Evolutionary conservation across 2,113 vertebrate genomes (phyloP).

Genomic region (Oreotragus oreotragus): DNA sequence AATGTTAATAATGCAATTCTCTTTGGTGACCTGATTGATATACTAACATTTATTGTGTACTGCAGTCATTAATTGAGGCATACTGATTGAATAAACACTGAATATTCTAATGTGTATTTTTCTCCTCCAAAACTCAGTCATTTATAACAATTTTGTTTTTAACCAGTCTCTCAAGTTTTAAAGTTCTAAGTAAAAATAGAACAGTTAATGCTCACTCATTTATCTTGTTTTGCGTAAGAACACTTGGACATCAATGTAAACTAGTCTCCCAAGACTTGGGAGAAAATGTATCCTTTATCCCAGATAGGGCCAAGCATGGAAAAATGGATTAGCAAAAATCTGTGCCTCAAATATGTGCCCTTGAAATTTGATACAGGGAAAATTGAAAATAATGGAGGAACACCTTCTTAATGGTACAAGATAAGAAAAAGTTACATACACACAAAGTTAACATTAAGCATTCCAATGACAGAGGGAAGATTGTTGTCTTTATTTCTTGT

Average conservation of each 20-base stretch:
- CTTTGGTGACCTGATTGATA: slow-evolving; percentile 56
- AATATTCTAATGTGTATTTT: background rate
- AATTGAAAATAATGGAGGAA: slow-evolving; percentile 54
- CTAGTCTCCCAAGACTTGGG: slow-evolving; percentile 13
- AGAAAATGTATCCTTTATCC: slow-evolving; percentile 57
- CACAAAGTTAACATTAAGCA: slow-evolving; percentile 52
- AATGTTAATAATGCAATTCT: slow-evolving; percentile 64
- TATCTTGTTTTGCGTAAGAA: slow-evolving; percentile 60
- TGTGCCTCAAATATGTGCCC: slow-evolving; percentile 24
- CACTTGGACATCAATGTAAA: slow-evolving; percentile 46
- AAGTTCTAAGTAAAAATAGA: slow-evolving; percentile 43
- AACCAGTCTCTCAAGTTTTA: slow-evolving; percentile 2
- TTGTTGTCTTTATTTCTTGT: slow-evolving; percentile 51
- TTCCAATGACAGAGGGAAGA: background rate
- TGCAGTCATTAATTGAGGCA: slow-evolving; percentile 24
- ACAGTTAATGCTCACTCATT: slow-evolving; percentile 49
- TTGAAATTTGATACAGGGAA: slow-evolving; percentile 54
- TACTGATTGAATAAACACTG: slow-evolving; percentile 49
- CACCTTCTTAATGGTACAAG: background rate
- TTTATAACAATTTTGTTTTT: slow-evolving; percentile 48
- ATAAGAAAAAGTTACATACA: background rate
- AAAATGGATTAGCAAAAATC: slow-evolving; percentile 58
- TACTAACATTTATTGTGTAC: slow-evolving; percentile 39
- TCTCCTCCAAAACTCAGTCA: background rate
- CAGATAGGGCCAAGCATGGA: slow-evolving; percentile 26